Conservation (phyloP, 2,888 invertebrate species). For the Drosophila melanosoma region DNA sequence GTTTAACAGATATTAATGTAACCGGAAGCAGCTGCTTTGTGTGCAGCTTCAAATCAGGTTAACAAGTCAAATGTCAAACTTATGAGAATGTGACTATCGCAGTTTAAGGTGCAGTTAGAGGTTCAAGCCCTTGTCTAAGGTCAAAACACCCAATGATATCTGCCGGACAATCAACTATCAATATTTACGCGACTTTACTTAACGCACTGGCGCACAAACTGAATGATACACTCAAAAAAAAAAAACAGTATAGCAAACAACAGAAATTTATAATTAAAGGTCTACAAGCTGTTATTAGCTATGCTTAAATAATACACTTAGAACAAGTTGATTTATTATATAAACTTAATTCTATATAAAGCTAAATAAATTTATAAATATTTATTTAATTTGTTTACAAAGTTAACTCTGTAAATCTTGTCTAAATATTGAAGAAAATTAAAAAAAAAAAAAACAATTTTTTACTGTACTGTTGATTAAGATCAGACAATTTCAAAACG, state of each 20-base stretch:
- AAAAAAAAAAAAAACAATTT: background rate
- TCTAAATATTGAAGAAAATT: background rate
- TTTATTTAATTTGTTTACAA: too few relatives aligned
- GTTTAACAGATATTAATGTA: constrained; percentile 62
- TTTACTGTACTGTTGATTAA: background rate
- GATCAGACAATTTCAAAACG: background rate
- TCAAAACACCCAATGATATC: constrained; percentile 43
- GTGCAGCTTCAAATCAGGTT: constrained; percentile 49
- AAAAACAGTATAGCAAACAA: background rate
- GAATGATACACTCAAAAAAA: constrained; percentile 16
- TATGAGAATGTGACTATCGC: constrained; percentile 18
- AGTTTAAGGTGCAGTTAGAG: constrained; percentile 31
- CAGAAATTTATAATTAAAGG: background rate
- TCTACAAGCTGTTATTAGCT: background rate
- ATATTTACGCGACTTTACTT: constrained; percentile 40
- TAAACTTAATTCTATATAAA: too few relatives aligned
- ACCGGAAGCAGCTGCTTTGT: constrained; percentile 50
- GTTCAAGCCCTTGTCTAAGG: constrained; percentile 37
- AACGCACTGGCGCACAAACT: constrained; percentile 27
- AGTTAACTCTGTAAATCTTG: background rate
- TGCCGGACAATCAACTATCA: constrained; percentile 20
- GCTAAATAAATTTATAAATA: too few relatives aligned
- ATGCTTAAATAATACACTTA: background rate
- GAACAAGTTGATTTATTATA: too few relatives aligned
- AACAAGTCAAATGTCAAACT: constrained; percentile 52